Evolutionary conservation across 1,140 invertebrate species (phyloP).

Genomic region (Drosophila persimilis): DNA sequence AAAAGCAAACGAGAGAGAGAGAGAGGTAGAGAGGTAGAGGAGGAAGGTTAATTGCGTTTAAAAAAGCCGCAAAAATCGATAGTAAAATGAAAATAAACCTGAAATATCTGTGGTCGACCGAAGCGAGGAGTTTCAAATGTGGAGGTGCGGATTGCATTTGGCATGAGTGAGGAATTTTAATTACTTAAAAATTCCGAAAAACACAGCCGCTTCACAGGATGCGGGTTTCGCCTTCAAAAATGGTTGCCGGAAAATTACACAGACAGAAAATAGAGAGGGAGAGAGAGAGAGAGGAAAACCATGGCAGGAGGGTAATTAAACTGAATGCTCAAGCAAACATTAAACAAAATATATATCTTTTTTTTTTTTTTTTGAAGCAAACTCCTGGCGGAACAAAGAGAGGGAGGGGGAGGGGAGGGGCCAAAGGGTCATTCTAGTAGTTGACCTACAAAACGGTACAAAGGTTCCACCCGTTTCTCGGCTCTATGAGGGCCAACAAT

Average conservation of each 20-base stretch:
- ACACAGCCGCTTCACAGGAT: constrained; percentile 2
- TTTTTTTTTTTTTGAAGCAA: too few relatives aligned
- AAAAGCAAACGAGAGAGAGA: constrained; percentile 1
- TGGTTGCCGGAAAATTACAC: constrained; percentile 29
- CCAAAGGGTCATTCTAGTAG: constrained; percentile 44
- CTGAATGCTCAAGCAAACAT: constrained; percentile 60
- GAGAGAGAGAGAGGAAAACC: neutral
- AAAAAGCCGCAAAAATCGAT: constrained; percentile 60
- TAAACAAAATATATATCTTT: constrained; percentile 15
- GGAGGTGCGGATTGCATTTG: constrained; percentile 25
- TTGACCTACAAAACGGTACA: constrained; percentile 63
- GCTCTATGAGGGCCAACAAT: constrained; percentile 25
- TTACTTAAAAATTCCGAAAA: constrained; percentile 54
- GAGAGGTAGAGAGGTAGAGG: neutral
- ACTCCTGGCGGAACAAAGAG: constrained; percentile 15
- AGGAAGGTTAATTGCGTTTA: constrained; percentile 50
- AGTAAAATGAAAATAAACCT: constrained; percentile 56
- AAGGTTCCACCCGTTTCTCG: constrained; percentile 33
- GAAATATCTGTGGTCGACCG: constrained; percentile 16
- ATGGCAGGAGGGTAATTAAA: constrained; percentile 56
- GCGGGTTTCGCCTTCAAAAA: constrained; percentile 42
- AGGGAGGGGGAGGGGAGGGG: constrained; percentile 10
- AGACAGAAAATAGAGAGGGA: constrained; percentile 14
- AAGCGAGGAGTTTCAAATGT: neutral
- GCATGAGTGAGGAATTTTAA: constrained; percentile 47